These are phyloP conservation scores for Pristionchus japonicus DNA, from an alignment of 2,888 invertebrate genomes.

Conservation along the genomic window DNA sequence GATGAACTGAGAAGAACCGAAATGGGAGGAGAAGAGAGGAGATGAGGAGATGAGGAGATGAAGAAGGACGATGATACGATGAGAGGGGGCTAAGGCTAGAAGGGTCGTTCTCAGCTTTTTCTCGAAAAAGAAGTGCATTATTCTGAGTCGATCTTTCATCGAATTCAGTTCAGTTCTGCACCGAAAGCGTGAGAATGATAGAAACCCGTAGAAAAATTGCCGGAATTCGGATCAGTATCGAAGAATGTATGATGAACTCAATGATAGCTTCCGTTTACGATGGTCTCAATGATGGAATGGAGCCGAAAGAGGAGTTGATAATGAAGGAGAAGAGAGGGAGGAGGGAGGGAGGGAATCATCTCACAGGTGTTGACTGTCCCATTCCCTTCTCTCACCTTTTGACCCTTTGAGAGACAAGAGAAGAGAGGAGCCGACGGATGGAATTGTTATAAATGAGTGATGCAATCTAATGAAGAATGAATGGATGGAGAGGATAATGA, in stretches of 20 bases:
- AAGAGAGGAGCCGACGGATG: conserved; percentile 22
- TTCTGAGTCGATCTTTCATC: background rate
- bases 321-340: background rate
- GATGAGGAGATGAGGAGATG: background rate
- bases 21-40: background rate
- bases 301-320: conserved; percentile 24
- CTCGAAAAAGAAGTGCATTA: background rate
- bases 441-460: conserved; percentile 26
- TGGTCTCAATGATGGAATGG: background rate
- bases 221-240: too few relatives aligned
- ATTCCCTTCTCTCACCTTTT: conserved; percentile 41
- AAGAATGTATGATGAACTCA: background rate
- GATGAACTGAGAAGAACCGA: background rate
- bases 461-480: conserved; percentile 39
- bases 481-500: background rate
- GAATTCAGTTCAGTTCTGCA: too few relatives aligned
- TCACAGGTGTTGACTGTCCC: conserved; percentile 24
- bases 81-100: background rate
- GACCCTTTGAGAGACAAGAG: conserved; percentile 18
- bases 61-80: background rate
- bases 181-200: too few relatives aligned
- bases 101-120: background rate
- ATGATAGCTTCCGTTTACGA: conserved; percentile 19
- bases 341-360: background rate
- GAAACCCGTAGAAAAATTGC: too few relatives aligned